Evolutionary conservation across 2,113 vertebrate species (phyloP), one percentile per base, ranked within the genome.

Genomic region (Oncorhynchus masou): DNA sequence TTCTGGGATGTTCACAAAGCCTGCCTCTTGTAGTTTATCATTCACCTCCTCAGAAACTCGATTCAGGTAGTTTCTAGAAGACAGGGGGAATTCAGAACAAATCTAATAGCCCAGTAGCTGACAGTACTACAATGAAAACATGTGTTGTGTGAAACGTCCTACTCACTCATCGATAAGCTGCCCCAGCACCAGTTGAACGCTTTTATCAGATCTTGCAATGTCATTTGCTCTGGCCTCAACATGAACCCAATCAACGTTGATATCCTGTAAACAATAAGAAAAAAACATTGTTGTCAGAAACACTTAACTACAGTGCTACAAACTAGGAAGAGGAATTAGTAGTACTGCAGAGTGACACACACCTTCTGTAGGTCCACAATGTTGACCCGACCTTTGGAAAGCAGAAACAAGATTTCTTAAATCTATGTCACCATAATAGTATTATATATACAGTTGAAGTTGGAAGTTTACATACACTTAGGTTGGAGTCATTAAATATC

Each of bases 331-430:
- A 65, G 24, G 62, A 34, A 39, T 15, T 68, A 9, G 24, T 68
- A 19, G 19, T 31, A 13, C 7, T 68, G 29, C 59, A 73, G n/a
- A 67, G 1, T 29, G 11, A 25, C 65, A 25, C 65, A 88, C 88
- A 99, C 97, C 96, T 97, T 96, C 82, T 99, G 96, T 31, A 99
- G 95, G 71, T 99, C 95, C 88, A 99, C 96, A 83, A 98, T 94
- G 87, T 99, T 99, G 87, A 99, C 92, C 71, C 98, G 94, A 83
- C 98, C 98, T 99, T 81, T 83, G 90, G 91, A 79, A 77, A 91
- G 64, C 83, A 34, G 82, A 57, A 2, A 7, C 67, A n/a, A 19
- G 78, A 8, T 24, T 5, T 3, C 0, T 54, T 15, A 16, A 54
- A 12, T 54, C 51, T 54, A 54, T 3, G 51, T 54, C 51, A 54